Base-by-base conservation (phyloP, 2,797 vertebrate species). In the Rachycentron canadum region DNA sequence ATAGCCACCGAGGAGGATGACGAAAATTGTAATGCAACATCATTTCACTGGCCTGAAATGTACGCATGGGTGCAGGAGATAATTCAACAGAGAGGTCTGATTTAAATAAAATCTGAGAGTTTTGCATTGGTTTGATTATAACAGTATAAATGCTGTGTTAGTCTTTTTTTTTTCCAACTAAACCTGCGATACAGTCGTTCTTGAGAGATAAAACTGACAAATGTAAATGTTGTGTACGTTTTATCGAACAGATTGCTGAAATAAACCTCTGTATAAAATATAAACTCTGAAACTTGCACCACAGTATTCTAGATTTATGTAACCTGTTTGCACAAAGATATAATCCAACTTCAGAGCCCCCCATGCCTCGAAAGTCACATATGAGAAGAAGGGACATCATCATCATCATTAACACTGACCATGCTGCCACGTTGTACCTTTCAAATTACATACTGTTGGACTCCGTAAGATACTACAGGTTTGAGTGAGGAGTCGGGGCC, bases 191-290 rank as follows among this genome's bases (percentile, higher is more conserved):
- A 38, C 30, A 40, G 65, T 66, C 43, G 66, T 50, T 81, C 56
- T 32, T 57, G 41, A 45, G 55, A 81, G 87, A 82, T 76, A 71
- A 78, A 83, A 78, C 73, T 62, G 57, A 89, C 63, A 68, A 76
- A 86, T 73, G 69, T 78, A 47, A 23, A 56, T 5, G 60, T 58
- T 28, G 57, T 73, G 81, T 64, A 32, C 0, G 73, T 86, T 78
- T 72, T 71, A 84, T 85, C 43, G 47, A 78, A 84, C 62, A 71
- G 76, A 80, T 49, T 64, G 68, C 69, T 87, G 85, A 90, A 88
- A 90, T 87, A 92, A 92, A 91, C 77, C 63, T 91, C 81, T 87
- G 90, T 93, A 92, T 90, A 92, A 93, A 93, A 93, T 92, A 93
- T 93, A 92, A 92, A 91, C 91, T 93, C 89, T 93, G 82, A 89